Evolutionary conservation across 1,140 invertebrate species (phyloP), one percentile per base, ranked within the genome.

Genomic region (Zeugodacus cucurbitae): DNA sequence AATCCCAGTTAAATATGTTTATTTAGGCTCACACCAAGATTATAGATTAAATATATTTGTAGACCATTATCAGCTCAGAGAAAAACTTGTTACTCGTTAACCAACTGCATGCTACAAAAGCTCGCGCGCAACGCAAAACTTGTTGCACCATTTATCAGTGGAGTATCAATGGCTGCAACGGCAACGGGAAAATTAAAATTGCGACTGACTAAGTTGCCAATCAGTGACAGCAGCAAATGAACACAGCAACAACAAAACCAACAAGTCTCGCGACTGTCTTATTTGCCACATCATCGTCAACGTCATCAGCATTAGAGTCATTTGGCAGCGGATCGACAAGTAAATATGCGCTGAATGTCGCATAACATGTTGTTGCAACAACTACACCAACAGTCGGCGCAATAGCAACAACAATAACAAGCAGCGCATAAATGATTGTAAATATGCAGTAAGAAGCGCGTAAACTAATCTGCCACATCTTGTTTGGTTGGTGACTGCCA

Each of bases 391-490:
- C 82, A 54, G 34, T 44, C 3, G 17, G 7, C 14, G 6, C 62
- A 32, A 67, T 41, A n/a, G 10, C 32, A 0, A 2, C 5, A 70
- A 20, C 32, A 74, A 57, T 48, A 86, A 54, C 17, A 62, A 62
- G 6, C 58, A 22, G 58, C 70, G 26, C 17, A 11, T n/a, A 44
- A 82, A 82, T 37, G n/a, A 82, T 29, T 82, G 74, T 48, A 82
- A 82, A 82, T 54, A 82, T 82, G 41, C n/a, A 41, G 34, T 11
- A 82, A 48, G 74, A 14, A 48, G 41, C 74, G 74, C 74, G 74
- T 82, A 82, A 82, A 82, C 74, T 82, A 82, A 82, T 82, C 74
- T 44, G 74, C 74, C 44, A 48, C 74, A 82, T 82, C 74, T 82
- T 82, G 74, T 82, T 37, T 82, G 74, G 74, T 37, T 82, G 74